Conservation (phyloP, 2,797 vertebrate genomes). For the Sphenopsis melanotis region DNA sequence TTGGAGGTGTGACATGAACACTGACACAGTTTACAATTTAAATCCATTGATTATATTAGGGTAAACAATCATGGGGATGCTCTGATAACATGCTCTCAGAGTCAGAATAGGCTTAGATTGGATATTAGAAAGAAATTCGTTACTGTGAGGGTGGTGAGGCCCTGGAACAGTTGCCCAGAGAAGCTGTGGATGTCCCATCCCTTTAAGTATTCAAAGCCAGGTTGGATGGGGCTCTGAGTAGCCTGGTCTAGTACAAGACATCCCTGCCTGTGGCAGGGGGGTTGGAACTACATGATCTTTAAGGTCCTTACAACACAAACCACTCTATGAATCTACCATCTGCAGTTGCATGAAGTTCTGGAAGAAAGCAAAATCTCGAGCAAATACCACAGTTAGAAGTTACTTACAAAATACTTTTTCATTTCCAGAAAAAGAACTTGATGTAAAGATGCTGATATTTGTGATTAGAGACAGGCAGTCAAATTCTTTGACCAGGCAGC, state of each 20-base stretch:
- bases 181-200: neutral
- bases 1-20: neutral
- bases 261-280: rapidly evolving
- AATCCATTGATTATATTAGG: neutral
- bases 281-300: neutral
- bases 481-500: neutral
- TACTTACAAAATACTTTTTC: neutral
- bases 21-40: neutral
- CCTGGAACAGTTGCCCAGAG: neutral
- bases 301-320: neutral
- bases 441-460: neutral
- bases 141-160: neutral
- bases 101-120: neutral
- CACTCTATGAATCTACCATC: neutral
- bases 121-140: neutral
- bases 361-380: neutral
- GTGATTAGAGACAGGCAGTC: neutral
- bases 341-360: neutral
- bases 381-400: neutral
- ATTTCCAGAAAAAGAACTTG: neutral
- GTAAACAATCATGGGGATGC: neutral
- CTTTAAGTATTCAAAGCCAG: neutral
- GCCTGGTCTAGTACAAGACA: neutral
- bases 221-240: neutral
- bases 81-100: neutral